Base-by-base conservation (phyloP, 1,140 invertebrate species). In the Drusus annulatus region DNA sequence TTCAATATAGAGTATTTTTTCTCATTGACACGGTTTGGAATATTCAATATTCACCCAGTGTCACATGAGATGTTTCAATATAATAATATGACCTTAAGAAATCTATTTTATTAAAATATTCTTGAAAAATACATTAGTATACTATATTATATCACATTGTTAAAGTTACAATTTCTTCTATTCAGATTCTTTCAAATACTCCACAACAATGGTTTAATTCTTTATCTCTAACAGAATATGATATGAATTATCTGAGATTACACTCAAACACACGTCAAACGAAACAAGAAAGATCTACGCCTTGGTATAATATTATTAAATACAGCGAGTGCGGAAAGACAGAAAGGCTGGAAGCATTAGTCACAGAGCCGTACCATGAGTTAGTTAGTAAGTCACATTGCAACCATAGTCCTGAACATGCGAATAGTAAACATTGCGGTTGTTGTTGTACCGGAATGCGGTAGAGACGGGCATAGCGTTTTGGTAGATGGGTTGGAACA, bases 401-500 rank as follows among this genome's bases (percentile, higher is more conserved):
- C 69, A 74, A 36, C 50, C 50, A 21, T 74, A 74, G 50, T 74
- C 69, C 52, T 52, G 50, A 28, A 3, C 21, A 23, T 52, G 50
- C 13, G 50, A 25, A 10, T 17, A 71, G 52, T 74, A 74, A 5
- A n/a, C n/a, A n/a, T n/a, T n/a, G n/a, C 21, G 0, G 23, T 54
- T 10, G 45, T 56, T 63, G 23, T 71, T 71, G 23, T 69, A 69
- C 36, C 65, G 65, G 65, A 69, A 50, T 19, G 50, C 15, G 52
- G 50, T 31, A 25, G 50, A 28, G 17, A 51, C 15, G 45, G 68
- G 68, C 31, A 71, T 3, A 23, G 68, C 31, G 23, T 51, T 71
- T 25, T 71, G 68, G 68, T 74, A 74, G 50, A 74, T 25, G 16
- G 69, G 69, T 28, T 74, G 69, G 23, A 74, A 74, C 50, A 74